These are phyloP conservation scores for Planiliza haematocheilus DNA, from an alignment of 2,113 vertebrate genomes.

Conservation along the genomic window DNA sequence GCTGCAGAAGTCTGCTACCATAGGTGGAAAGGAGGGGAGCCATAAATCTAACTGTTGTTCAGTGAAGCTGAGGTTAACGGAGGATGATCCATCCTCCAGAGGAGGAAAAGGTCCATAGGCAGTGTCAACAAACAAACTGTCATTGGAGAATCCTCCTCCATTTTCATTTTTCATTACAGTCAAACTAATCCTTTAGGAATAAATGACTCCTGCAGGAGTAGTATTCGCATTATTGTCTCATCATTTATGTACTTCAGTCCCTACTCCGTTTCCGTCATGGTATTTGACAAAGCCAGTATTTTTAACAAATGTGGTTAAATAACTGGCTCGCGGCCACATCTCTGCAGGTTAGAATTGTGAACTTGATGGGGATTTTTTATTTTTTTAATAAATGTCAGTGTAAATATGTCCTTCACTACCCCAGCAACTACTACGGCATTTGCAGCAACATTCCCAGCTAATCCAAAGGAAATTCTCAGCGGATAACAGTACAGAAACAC, in stretches of 20 bases:
- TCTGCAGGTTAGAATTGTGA: not conserved
- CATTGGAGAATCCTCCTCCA: slow-evolving; percentile 41
- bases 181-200: slow-evolving; percentile 46
- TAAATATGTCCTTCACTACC: not conserved
- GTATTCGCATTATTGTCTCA: slow-evolving; percentile 5
- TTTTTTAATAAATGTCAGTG: not conserved
- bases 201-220: slow-evolving; percentile 34
- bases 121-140: slow-evolving; percentile 66
- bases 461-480: slow-evolving; percentile 19
- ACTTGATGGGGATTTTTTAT: not conserved
- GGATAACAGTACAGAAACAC: not conserved
- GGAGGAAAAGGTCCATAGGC: slow-evolving; percentile 42
- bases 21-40: slow-evolving; percentile 48
- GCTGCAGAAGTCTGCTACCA: slow-evolving; percentile 45
- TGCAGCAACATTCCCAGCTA: not conserved
- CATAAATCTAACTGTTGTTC: slow-evolving; percentile 57
- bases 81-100: slow-evolving; percentile 59
- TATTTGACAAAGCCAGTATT: not conserved
- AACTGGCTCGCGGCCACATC: not conserved
- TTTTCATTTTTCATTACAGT: slow-evolving; percentile 55
- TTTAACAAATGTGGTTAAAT: slow-evolving; percentile 11
- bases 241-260: slow-evolving; percentile 40
- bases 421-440: not conserved
- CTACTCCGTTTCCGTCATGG: slow-evolving; percentile 1
- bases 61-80: slow-evolving; percentile 44